Evolutionary conservation across 2,797 vertebrate species (phyloP).

Genomic region (Phrynocephalus guinanensis): DNA sequence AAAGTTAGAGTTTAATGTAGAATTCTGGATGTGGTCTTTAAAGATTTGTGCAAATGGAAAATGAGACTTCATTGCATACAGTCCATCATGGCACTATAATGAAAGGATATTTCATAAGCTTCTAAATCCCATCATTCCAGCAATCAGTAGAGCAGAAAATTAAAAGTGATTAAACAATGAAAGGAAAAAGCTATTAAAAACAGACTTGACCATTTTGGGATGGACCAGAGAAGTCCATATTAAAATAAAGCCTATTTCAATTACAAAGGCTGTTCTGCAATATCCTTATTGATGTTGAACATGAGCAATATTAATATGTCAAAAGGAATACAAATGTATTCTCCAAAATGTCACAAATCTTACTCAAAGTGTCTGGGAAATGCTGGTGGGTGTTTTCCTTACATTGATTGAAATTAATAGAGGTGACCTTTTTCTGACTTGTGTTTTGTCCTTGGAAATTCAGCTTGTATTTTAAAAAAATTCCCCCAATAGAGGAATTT

Average conservation of each 20-base stretch:
- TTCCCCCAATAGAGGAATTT: slow-evolving; percentile 44
- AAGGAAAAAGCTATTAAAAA: slow-evolving; percentile 38
- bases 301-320: slow-evolving; percentile 51
- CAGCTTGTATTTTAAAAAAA: slow-evolving; percentile 40
- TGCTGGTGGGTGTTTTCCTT: slow-evolving; percentile 39
- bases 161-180: slow-evolving; percentile 37
- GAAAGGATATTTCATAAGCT: slow-evolving; percentile 21
- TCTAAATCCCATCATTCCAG: slow-evolving; percentile 30
- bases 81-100: slow-evolving; percentile 29
- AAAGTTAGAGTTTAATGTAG: slow-evolving; percentile 17
- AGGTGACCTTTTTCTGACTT: slow-evolving; percentile 72
- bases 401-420: slow-evolving; percentile 75
- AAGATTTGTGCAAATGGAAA: slow-evolving; percentile 29
- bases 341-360: slow-evolving; percentile 57
- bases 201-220: slow-evolving; percentile 40
- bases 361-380: slow-evolving; percentile 48
- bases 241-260: slow-evolving; percentile 40
- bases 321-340: slow-evolving; percentile 69
- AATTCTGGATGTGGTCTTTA: slow-evolving; percentile 19
- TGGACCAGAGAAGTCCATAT: neutral
- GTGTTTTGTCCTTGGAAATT: slow-evolving; percentile 66
- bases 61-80: neutral
- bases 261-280: slow-evolving; percentile 29
- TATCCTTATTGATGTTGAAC: slow-evolving; percentile 37
- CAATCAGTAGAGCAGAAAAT: neutral